Conservation (phyloP, 2,888 invertebrate genomes). For the Exocentrus adspersus region DNA sequence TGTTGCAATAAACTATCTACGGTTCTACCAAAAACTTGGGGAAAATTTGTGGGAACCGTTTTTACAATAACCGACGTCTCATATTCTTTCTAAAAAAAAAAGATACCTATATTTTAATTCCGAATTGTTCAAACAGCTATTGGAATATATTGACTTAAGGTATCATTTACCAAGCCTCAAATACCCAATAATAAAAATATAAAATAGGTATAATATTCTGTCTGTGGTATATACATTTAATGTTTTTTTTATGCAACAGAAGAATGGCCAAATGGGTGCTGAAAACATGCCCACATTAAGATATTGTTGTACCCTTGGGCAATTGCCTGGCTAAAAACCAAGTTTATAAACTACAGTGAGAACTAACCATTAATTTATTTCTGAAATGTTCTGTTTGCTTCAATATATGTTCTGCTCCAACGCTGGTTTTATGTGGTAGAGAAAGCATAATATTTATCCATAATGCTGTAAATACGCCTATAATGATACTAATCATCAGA, state of each 20-base stretch:
- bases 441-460: conserved; percentile 74
- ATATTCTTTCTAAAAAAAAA: conserved; percentile 55
- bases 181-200: too few species aligned
- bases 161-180: too few species aligned
- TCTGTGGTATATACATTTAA: too few species aligned
- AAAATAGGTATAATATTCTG: too few species aligned
- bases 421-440: conserved; percentile 72
- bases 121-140: background rate
- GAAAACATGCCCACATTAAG: too few species aligned
- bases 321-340: too few species aligned
- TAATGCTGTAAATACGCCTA: conserved; percentile 65
- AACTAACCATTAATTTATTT: conserved; percentile 70
- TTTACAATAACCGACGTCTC: conserved; percentile 47
- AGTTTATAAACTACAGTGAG: too few species aligned
- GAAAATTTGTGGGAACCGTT: conserved; percentile 66
- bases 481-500: conserved; percentile 48
- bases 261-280: too few species aligned
- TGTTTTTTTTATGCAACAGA: too few species aligned
- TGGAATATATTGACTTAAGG: too few species aligned
- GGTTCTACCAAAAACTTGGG: conserved; percentile 84
- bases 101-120: too few species aligned
- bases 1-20: conserved; percentile 87
- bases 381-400: conserved; percentile 71
- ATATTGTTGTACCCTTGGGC: too few species aligned
- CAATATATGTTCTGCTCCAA: conserved; percentile 70